Evolutionary conservation across 1,140 invertebrate genomes (phyloP), one percentile per base, ranked within the genome.

Genomic region (Penaeus chinensis): DNA sequence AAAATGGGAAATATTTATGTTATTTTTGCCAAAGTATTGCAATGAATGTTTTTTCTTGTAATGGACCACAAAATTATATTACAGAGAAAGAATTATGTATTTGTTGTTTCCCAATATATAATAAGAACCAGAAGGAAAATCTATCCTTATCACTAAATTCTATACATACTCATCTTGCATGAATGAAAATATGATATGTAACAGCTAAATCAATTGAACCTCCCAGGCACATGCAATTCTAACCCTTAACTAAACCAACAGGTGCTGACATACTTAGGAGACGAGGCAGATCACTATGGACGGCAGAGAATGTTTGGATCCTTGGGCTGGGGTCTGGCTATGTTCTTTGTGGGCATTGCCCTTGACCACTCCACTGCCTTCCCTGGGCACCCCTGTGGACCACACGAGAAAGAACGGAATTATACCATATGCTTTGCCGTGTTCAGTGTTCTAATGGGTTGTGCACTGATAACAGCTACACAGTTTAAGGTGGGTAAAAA

Each of bases 321-420:
- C 54, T 93, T 99, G 76, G 99, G 99, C 32, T 99, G 98, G 98
- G 98, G 97, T 54, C 92, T 99, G 87, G 96, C 98, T 19, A 99
- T 99, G 98, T 99, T 99, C 92, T 96, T 99, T 91, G 97, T 99
- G 74, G 98, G 98, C 63, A 98, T 99, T 90, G 98, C 97, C n/a
- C 93, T 99, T 66, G 99, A 99, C 93, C 97, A 99, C 91, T 98
- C 98, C 0, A 92, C 99, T 94, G 89, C 96, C 94, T 91, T 99
- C 96, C 96, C 94, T 37, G 84, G 89, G 90, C 96, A 97, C 93
- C 98, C 98, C 0, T 99, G 98, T 91, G 95, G 95, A 0, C 96
- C 96, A 2, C 95, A 97, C 90, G 94, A 95, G 84, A 95, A 95
- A 91, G 98, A 99, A 91, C 98, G 99, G 91, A 99, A 99, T 92